Base-by-base conservation (phyloP, 2,113 vertebrate genomes). In the Oenanthe oenanthe region DNA sequence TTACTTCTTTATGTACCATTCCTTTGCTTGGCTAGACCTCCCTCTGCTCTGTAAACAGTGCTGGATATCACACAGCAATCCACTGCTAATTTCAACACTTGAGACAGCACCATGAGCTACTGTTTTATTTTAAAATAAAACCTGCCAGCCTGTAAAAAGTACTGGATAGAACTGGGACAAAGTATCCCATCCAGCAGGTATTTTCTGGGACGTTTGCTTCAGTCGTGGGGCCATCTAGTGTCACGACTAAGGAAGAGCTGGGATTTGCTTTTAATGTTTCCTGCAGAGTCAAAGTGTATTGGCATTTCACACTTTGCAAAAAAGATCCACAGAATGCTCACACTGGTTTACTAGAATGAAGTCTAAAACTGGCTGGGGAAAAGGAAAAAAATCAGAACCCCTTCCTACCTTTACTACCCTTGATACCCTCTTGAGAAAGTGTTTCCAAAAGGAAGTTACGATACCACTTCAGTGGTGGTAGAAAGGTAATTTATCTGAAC, bases 171-270 rank as follows among this genome's bases (percentile, higher is more conserved):
- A 21, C 3, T 13, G 10, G 29, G 22, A 4, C 32, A 73, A 54
- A 16, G 29, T 26, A 34, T 26, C 2, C 6, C 31, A 8, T 10
- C 6, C 0, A 29, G 48, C 28, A 40, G 17, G 0, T 21, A 12
- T 31, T 68, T 70, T 25, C 62, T 40, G 51, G 25, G 40, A 77
- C 4, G 25, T 90, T 96, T 90, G 68, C 77, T 88, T 97, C 78
- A 68, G 80, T 62, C 36, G 17, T 67, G 94, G 92, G 84, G 97
- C 97, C 98, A 98, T 71, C 98, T 98, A 97, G 97, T 95, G 97
- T 85, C 77, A 50, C 1, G 17, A 79, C 11, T 13, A 74, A 12
- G 71, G 62, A 93, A 93, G 32, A 50, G 71, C 34, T 43, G 45
- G 17, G 21, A 4, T 17, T 70, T 58, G 56, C 22, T 81, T 60